Percentiles rank a stretch among this genome's conserved stretches.
phyloP scores from a whole-genome alignment of 2,113 vertebrate species.

The Saguinus imperator region DNA sequence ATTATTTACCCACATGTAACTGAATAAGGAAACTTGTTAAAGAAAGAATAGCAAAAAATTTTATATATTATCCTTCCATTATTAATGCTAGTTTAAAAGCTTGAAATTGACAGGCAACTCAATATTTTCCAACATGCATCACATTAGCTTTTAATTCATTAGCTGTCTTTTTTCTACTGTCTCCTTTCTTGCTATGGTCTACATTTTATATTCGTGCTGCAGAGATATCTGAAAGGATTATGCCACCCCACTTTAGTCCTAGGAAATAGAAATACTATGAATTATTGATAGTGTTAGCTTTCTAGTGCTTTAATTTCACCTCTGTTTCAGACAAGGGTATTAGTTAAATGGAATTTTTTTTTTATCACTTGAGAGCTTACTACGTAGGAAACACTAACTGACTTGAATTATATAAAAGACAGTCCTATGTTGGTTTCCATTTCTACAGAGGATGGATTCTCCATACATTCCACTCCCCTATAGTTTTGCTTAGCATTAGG shows the following conservation, averaged over 20 bases:
- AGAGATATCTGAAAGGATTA: constrained; percentile 22
- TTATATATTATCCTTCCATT: constrained; percentile 25
- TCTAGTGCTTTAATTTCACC: constrained; percentile 62
- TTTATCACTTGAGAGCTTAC: background rate
- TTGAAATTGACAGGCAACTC: constrained; percentile 20
- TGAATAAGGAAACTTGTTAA: constrained; percentile 46
- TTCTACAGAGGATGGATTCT: background rate
- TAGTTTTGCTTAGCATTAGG: background rate
- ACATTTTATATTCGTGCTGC: background rate
- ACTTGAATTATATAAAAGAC: constrained; percentile 23
- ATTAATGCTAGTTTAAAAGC: constrained; percentile 64
- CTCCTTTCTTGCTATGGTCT: constrained; percentile 16
- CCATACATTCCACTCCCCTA: background rate
- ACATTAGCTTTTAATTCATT: constrained; percentile 54
- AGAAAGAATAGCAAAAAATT: constrained; percentile 28
- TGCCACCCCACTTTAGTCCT: constrained; percentile 37
- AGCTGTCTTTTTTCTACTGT: constrained; percentile 11
- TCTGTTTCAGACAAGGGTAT: constrained; percentile 62
- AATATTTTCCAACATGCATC: constrained; percentile 21
- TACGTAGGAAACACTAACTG: background rate
- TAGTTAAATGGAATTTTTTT: constrained; percentile 57
- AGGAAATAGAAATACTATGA: constrained; percentile 70
- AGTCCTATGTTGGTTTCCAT: background rate
- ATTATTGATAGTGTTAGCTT: constrained; percentile 73
- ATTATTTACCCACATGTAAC: constrained; percentile 3